phyloP scores from a whole-genome alignment of 2,888 invertebrate genomes.

The Amphipoea lucens region DNA sequence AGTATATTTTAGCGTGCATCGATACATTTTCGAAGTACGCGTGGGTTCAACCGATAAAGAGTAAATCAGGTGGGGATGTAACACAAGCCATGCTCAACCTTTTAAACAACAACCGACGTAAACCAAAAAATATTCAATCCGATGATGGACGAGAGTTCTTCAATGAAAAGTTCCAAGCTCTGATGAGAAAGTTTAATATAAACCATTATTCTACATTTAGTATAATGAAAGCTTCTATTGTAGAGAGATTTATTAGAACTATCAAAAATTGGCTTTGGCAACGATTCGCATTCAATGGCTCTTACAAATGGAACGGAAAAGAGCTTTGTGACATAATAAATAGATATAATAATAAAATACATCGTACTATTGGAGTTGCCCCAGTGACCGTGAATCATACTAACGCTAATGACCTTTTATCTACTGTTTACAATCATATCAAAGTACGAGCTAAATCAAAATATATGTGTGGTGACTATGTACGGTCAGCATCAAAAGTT shows the following conservation, averaged over 20 bases:
- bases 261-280: constrained; percentile 5
- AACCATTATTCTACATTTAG: too few species aligned
- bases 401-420: constrained; percentile 32
- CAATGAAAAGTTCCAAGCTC: constrained; percentile 6
- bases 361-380: constrained; percentile 8
- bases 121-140: constrained; percentile 5
- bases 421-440: constrained; percentile 14
- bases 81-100: not conserved
- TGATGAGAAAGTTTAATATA: constrained; percentile 3
- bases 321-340: not conserved
- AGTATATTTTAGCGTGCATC: not conserved
- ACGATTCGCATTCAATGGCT: constrained; percentile 1
- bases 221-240: too few species aligned
- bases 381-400: constrained; percentile 10
- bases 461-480: constrained; percentile 25
- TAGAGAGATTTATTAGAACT: too few species aligned
- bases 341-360: constrained; percentile 15
- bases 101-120: not conserved
- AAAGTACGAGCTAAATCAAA: constrained; percentile 6
- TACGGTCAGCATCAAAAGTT: too few species aligned
- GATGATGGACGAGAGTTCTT: constrained; percentile 6
- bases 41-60: not conserved
- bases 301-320: not conserved
- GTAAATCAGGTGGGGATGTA: not conserved
- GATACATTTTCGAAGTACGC: not conserved